These are phyloP conservation scores for Falco cherrug DNA, from an alignment of 2,797 vertebrate species.

Conservation along the genomic window DNA sequence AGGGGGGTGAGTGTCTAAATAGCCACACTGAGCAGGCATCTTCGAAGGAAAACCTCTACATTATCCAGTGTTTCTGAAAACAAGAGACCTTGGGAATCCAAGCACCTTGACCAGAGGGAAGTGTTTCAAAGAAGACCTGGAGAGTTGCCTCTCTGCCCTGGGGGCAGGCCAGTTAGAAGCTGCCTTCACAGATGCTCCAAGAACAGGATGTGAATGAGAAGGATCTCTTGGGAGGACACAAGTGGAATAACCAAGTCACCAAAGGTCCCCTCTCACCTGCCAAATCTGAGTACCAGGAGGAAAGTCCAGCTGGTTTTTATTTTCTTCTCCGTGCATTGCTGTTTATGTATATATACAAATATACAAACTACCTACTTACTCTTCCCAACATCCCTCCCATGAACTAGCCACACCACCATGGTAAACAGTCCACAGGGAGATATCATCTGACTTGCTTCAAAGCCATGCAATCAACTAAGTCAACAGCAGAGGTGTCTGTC, in stretches of 20 bases:
- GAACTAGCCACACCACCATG: not conserved
- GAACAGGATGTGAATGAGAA: not conserved
- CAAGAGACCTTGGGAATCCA: not conserved
- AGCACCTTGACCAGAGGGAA: not conserved
- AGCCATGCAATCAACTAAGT: not conserved
- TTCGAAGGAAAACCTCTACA: not conserved
- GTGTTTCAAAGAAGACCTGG: not conserved
- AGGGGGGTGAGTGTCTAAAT: not conserved
- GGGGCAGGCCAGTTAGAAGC: not conserved
- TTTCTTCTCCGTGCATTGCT: not conserved
- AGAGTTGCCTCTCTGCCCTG: not conserved
- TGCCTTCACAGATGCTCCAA: not conserved
- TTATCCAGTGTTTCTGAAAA: not conserved
- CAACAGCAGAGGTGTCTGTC: conserved; percentile 43
- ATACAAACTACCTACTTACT: not conserved
- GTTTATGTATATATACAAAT: not conserved
- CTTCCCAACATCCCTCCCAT: not conserved
- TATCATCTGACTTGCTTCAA: conserved; percentile 51
- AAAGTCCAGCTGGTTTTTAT: not conserved
- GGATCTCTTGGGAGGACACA: not conserved
- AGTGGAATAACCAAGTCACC: not conserved
- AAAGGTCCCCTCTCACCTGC: not conserved
- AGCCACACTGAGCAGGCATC: not conserved
- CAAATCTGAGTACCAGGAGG: not conserved
- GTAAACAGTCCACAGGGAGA: not conserved